Evolutionary conservation across 2,113 vertebrate genomes (phyloP), one percentile per base, ranked within the genome.

Genomic region (Microtus ochrogaster): DNA sequence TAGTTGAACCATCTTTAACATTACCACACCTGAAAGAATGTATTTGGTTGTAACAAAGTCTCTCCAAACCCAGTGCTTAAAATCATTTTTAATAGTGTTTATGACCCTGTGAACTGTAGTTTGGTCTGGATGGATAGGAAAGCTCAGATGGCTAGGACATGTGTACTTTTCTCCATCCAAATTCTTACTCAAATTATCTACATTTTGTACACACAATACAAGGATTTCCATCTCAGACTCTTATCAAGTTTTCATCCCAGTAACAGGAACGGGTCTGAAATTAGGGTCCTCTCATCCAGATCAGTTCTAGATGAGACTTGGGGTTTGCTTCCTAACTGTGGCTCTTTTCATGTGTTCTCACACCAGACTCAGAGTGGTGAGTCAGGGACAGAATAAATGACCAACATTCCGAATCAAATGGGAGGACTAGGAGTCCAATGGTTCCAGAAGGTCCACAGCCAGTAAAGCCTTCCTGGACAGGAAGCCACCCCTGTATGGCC

Each of bases 21-120:
- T 14, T 13, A 44, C 21, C 13, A 36, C 30, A 95, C 58, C 24
- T 91, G 3, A 9, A 92, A 94, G 93, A 85, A 33, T 4, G 19
- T 65, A 65, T 83, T 86, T 94, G 33, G 78, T 7, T 81, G 2
- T 87, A 85, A 73, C 39, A 83, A 87, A 78, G 12, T 11, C 70
- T 22, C 16, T 78, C 36, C n/a, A 84, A 81, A 88, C 7, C 44
- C 58, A 92, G 39, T 78, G 49, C 70, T 87, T 96, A 79, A 52
- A 78, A 90, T 28, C 86, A 4, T 93, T 76, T 91, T 79, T 88
- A 17, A 72, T 93, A 63, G 79, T 78, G 5, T 72, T 89, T 77
- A 26, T 89, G n/a, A 41, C 58, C 83, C 47, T 58, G 12, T 72
- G n/a, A 14, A 17, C 24, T 85, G 8, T 39, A 55, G 1, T 52